Base-by-base conservation (phyloP, 1,140 invertebrate genomes). In the Augochlora pura region DNA sequence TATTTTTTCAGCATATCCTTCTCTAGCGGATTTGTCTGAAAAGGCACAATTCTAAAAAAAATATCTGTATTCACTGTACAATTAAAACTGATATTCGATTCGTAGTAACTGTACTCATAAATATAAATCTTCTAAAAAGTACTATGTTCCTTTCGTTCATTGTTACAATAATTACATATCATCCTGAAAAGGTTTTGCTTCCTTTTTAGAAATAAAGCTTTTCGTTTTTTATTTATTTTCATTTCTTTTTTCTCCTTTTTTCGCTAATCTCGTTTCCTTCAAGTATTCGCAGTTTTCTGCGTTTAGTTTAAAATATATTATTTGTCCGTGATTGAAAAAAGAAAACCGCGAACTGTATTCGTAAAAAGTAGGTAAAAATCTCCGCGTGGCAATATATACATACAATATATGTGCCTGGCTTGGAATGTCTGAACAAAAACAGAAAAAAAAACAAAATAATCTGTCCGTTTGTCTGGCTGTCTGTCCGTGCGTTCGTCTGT, bases 31-130 rank as follows among this genome's bases (percentile, higher is more conserved):
- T 89, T 86, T 80, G 84, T 90, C 84, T 90, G 90, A 91, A 92
- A 92, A 92, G 91, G 91, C 91, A 92, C 91, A 86, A 92, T 91
- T 91, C 89, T 91, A 91, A 92, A 91, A 88, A 91, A 91, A 91
- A 90, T 89, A 89, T 90, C 77, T 87, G 86, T 80, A 86, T 90
- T 89, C 76, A 86, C 90, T 91, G 90, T 92, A 92, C 89, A 92
- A 91, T 91, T 86, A 88, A 91, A 92, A 92, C 87, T 85, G 86
- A 90, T 90, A 86, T 88, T 57, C 77, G 87, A 91, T 89, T 88
- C 84, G 87, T 87, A 88, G 81, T 87, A 87, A 90, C 76, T 86
- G 83, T 88, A 89, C 88, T 90, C 85, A 86, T 88, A 89, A 91
- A 90, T 90, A 90, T 86, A 91, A 78, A 91, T 85, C 79, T 60